phyloP scores from a whole-genome alignment of 2,888 invertebrate species.

The Agriopis leucophaearia region DNA sequence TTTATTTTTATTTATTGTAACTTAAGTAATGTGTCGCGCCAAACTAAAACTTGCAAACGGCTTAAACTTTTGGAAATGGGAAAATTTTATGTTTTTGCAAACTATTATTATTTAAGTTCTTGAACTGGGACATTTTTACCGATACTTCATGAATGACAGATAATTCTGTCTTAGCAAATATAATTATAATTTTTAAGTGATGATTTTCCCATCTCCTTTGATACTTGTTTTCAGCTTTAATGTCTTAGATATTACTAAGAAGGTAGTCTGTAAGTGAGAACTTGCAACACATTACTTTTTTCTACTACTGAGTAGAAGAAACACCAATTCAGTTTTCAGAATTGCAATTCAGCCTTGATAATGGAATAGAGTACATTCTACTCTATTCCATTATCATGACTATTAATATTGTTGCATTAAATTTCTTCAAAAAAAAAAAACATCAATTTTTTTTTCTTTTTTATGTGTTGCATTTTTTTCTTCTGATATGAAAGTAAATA shows the following conservation, averaged over 20 bases:
- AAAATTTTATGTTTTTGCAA: background rate
- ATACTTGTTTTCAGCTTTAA: background rate
- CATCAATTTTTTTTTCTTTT: too few species aligned
- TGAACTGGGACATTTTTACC: background rate
- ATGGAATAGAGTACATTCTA: too few species aligned
- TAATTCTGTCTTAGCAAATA: background rate
- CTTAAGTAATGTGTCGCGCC: background rate
- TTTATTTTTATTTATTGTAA: background rate
- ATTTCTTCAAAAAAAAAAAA: too few species aligned
- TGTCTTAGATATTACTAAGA: background rate
- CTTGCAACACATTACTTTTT: too few species aligned
- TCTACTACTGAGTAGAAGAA: too few species aligned
- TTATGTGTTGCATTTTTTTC: too few species aligned
- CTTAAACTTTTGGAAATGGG: slow-evolving; percentile 25
- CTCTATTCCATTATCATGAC: background rate
- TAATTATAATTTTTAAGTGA: background rate
- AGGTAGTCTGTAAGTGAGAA: too few species aligned
- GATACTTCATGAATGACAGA: background rate
- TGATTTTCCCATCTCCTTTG: slow-evolving; percentile 11
- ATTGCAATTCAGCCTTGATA: too few species aligned
- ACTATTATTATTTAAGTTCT: background rate
- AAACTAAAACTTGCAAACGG: slow-evolving; percentile 33
- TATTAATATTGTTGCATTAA: background rate
- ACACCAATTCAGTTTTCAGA: too few species aligned
- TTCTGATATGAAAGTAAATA: too few species aligned